A percentile compares a stretch with the other conserved stretches of the same genome.
Conservation (phyloP, 2,888 invertebrate species). For the Sepioteuthis lessoniana region DNA sequence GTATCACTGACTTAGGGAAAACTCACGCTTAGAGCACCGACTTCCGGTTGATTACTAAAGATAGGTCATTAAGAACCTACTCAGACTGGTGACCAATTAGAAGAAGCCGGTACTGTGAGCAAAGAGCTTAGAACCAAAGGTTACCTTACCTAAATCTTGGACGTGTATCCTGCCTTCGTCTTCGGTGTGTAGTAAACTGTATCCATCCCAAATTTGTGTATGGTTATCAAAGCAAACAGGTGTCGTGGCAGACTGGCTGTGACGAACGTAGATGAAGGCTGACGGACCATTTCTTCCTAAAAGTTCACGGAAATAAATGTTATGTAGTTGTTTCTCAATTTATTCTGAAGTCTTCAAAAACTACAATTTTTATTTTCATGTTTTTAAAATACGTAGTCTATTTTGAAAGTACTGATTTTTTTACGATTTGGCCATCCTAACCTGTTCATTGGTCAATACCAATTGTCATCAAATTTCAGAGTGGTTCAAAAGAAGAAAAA, state of each 20-base stretch:
- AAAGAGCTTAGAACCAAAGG: too few relatives aligned
- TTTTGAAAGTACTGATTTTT: too few relatives aligned
- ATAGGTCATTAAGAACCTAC: too few relatives aligned
- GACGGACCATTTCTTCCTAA: slow-evolving; percentile 58
- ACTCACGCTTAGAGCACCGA: too few relatives aligned
- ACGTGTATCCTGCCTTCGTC: slow-evolving; percentile 96
- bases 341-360: neutral
- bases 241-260: slow-evolving; percentile 87
- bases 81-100: too few relatives aligned
- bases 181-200: slow-evolving; percentile 93
- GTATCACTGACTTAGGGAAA: too few relatives aligned
- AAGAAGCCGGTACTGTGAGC: too few relatives aligned
- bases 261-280: slow-evolving; percentile 84
- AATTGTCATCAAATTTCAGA: too few relatives aligned
- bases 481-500: too few relatives aligned
- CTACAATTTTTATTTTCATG: neutral
- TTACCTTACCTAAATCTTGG: slow-evolving; percentile 87
- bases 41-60: too few relatives aligned
- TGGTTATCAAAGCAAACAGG: slow-evolving; percentile 90
- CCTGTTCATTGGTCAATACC: too few relatives aligned
- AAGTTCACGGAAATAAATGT: neutral
- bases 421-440: too few relatives aligned
- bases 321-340: neutral
- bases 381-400: neutral
- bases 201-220: slow-evolving; percentile 92